phyloP scores from a whole-genome alignment of 2,113 vertebrate genomes.

The Epinephelus fuscoguttatus region DNA sequence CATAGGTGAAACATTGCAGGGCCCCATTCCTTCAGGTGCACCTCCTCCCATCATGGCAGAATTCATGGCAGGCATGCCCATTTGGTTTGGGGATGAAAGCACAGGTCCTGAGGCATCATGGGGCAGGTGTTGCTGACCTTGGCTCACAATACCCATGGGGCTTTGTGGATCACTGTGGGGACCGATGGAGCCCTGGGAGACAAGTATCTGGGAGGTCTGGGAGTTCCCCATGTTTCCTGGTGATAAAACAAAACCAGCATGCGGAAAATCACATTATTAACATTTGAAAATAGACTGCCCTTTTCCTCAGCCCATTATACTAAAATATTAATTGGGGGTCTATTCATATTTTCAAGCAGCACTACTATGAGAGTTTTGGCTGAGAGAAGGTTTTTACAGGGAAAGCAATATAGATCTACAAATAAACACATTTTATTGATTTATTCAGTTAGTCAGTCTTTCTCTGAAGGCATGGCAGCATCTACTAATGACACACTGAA shows the following conservation, averaged over 20 bases:
- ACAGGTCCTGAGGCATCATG: conserved; percentile 89
- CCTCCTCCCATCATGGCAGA: conserved; percentile 87
- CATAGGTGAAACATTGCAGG: conserved; percentile 89
- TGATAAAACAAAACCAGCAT: conserved; percentile 31
- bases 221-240: conserved; percentile 87
- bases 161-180: conserved; percentile 90
- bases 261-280: conserved; percentile 1
- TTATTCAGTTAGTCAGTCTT: too few species aligned
- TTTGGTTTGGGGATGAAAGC: conserved; percentile 91
- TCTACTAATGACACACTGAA: too few species aligned
- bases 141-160: conserved; percentile 91
- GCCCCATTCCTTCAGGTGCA: conserved; percentile 86
- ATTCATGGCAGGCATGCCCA: conserved; percentile 92
- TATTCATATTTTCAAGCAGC: not conserved
- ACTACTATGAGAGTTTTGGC: not conserved
- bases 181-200: conserved; percentile 88
- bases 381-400: not conserved
- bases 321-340: not conserved
- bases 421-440: not conserved
- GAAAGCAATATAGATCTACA: not conserved
- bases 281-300: not conserved
- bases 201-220: conserved; percentile 88
- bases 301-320: not conserved
- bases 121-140: conserved; percentile 91
- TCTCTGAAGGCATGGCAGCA: too few species aligned